phyloP scores from a whole-genome alignment of 2,888 invertebrate species.

The Sinhomidia bicolor region DNA sequence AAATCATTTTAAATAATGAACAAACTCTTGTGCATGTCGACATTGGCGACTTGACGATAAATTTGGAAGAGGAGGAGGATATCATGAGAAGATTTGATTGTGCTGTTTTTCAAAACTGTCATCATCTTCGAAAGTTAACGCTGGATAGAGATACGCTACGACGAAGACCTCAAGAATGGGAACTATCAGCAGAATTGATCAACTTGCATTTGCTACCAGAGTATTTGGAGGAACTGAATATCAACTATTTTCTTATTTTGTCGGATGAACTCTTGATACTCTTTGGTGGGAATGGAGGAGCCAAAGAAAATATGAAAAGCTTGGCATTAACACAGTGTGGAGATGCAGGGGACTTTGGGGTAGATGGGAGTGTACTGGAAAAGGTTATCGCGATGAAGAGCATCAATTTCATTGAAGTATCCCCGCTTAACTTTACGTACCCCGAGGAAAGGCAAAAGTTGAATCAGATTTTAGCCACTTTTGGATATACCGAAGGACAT shows the following conservation, averaged over 20 bases:
- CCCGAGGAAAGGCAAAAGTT: constrained; percentile 71
- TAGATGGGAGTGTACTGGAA: constrained; percentile 76
- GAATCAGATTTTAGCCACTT: constrained; percentile 76
- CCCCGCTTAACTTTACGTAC: constrained; percentile 74
- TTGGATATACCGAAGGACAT: constrained; percentile 74
- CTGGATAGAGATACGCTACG: constrained; percentile 74
- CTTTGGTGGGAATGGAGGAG: constrained; percentile 52
- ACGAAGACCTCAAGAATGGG: constrained; percentile 56
- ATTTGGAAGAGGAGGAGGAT: constrained; percentile 71
- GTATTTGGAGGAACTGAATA: constrained; percentile 72
- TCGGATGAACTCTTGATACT: constrained; percentile 75
- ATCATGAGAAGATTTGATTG: constrained; percentile 68
- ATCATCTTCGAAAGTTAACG: constrained; percentile 70
- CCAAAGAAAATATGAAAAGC: constrained; percentile 54
- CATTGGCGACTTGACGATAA: constrained; percentile 76
- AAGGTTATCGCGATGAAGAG: constrained; percentile 69
- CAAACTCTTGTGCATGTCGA: constrained; percentile 71
- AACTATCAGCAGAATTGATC: constrained; percentile 69
- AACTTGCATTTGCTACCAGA: constrained; percentile 75
- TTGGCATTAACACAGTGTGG: constrained; percentile 77
- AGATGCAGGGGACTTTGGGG: constrained; percentile 69
- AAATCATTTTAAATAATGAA: constrained; percentile 67
- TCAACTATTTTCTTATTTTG: constrained; percentile 77
- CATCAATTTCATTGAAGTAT: constrained; percentile 76
- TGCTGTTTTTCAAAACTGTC: constrained; percentile 68